Evolutionary conservation across 1,140 invertebrate genomes (phyloP).

Genomic region (Cydia pomonella): DNA sequence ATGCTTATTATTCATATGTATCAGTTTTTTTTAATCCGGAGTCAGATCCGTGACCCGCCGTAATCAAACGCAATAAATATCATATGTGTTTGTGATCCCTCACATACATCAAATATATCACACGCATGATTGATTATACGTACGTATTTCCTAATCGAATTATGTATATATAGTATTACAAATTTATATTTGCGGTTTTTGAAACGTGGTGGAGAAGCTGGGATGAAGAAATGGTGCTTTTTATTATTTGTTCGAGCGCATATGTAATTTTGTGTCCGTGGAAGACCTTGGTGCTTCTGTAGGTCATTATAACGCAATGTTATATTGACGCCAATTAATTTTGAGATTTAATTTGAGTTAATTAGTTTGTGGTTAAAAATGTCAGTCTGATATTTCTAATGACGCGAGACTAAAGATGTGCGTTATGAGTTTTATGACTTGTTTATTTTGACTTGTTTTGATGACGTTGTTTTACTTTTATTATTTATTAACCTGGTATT

Average conservation of each 20-base stretch:
- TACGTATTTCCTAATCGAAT: conserved; percentile 33
- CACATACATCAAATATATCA: conserved; percentile 36
- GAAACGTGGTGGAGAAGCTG: not conserved
- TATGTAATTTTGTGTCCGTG: not conserved
- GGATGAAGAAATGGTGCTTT: not conserved
- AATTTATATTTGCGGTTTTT: not conserved
- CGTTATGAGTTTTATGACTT: not conserved
- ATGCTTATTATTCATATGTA: not conserved
- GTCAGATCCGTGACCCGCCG: conserved; percentile 34
- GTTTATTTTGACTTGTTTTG: conserved; percentile 1
- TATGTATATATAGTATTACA: conserved; percentile 24
- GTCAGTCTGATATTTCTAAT: conserved; percentile 25
- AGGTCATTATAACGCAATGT: conserved; percentile 29
- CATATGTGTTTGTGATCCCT: conserved; percentile 33
- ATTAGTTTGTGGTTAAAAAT: conserved; percentile 32
- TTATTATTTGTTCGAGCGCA: not conserved
- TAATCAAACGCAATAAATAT: conserved; percentile 34
- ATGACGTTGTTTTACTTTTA: not conserved
- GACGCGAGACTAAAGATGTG: conserved; percentile 5
- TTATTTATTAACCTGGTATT: not conserved
- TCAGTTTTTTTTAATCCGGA: conserved; percentile 26
- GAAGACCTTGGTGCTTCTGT: conserved; percentile 23
- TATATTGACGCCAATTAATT: conserved; percentile 32
- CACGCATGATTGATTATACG: conserved; percentile 34
- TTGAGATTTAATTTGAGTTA: conserved; percentile 26